phyloP scores from a whole-genome alignment of 2,113 vertebrate genomes.

The Tursiops truncatus region DNA sequence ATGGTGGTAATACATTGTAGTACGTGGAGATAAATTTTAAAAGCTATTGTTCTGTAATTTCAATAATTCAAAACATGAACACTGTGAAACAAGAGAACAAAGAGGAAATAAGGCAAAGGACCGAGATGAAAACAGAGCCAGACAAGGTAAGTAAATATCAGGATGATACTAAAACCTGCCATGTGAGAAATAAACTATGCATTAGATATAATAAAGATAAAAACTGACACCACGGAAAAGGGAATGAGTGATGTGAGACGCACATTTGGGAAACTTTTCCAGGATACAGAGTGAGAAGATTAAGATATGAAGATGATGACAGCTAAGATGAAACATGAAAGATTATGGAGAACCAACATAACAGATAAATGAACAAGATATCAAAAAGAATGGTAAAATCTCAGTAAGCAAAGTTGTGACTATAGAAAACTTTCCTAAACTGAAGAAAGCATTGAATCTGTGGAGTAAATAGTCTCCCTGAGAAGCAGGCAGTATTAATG shows the following conservation, averaged over 20 bases:
- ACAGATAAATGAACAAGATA: slow-evolving; percentile 4
- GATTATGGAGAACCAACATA: not conserved
- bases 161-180: not conserved
- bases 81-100: not conserved
- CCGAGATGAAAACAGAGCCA: slow-evolving; percentile 20
- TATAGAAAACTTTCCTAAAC: slow-evolving; percentile 21
- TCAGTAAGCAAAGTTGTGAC: slow-evolving; percentile 32
- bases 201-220: not conserved
- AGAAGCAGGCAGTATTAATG: slow-evolving; percentile 34
- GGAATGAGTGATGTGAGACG: not conserved
- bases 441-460: slow-evolving; percentile 13
- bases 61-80: not conserved
- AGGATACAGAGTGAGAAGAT: not conserved
- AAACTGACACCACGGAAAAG: not conserved
- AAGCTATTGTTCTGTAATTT: not conserved
- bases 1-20: not conserved
- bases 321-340: slow-evolving; percentile 22
- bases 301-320: slow-evolving; percentile 3
- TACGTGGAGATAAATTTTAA: not conserved
- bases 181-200: not conserved
- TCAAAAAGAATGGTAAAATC: slow-evolving; percentile 21
- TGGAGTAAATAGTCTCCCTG: slow-evolving; percentile 21
- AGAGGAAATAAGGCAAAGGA: slow-evolving; percentile 13
- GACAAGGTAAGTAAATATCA: slow-evolving; percentile 6
- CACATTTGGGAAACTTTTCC: not conserved